Percentiles rank a stretch among this genome's conserved stretches.
phyloP scores from a whole-genome alignment of 2,888 invertebrate genomes.

The Noctua fimbriata region DNA sequence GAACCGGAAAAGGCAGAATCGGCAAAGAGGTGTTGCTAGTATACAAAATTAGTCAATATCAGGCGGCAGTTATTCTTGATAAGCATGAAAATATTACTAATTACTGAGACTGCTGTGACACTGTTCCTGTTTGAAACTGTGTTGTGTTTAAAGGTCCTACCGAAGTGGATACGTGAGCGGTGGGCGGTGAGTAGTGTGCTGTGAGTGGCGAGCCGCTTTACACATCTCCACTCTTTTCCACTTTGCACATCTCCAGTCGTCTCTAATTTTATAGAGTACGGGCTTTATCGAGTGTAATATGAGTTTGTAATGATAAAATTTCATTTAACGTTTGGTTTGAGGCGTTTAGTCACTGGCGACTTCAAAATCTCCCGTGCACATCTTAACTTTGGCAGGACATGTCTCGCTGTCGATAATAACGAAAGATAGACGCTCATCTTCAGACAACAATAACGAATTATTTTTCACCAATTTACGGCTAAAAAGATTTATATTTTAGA shows the following conservation, averaged over 20 bases:
- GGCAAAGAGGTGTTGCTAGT: constrained; percentile 70
- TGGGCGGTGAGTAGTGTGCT: too few species aligned
- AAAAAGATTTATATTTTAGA: neutral
- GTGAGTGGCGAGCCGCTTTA: too few species aligned
- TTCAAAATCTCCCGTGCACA: neutral
- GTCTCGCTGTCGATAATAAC: neutral
- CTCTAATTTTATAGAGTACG: too few species aligned
- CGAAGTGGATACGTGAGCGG: too few species aligned
- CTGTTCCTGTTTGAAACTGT: too few species aligned
- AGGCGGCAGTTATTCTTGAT: constrained; percentile 32
- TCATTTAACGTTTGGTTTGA: neutral
- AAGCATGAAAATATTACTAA: neutral
- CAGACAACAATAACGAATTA: too few species aligned
- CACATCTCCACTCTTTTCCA: too few species aligned
- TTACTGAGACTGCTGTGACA: neutral
- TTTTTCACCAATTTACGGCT: neutral
- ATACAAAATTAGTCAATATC: constrained; percentile 36
- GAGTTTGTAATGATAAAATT: neutral
- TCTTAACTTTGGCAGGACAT: neutral
- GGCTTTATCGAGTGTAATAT: neutral
- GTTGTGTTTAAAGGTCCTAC: neutral
- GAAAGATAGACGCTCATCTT: neutral
- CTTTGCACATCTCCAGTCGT: too few species aligned
- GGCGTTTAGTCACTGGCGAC: neutral
- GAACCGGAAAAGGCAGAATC: constrained; percentile 85